Evolutionary conservation across 1,140 invertebrate genomes (phyloP).

Genomic region (Eriosoma lanigerum): DNA sequence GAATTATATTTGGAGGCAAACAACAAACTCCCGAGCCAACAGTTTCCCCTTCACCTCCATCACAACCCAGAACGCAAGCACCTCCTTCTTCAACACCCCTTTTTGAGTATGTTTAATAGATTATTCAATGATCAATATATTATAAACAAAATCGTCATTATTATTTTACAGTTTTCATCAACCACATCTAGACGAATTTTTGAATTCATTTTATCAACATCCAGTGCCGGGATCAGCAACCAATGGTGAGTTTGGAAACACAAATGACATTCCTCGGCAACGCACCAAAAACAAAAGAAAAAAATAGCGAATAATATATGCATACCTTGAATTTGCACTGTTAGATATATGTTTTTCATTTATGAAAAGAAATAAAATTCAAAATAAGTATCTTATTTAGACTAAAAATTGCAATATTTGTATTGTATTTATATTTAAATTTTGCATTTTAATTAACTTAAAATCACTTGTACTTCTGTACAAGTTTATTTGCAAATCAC

Average conservation of each 20-base stretch:
- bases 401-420: constrained; percentile 31
- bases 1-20: constrained; percentile 75
- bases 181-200: constrained; percentile 37
- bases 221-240: constrained; percentile 29
- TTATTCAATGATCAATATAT: too few relatives aligned
- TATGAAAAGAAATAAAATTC: neutral
- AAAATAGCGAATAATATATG: constrained; percentile 34
- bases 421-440: constrained; percentile 5
- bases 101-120: constrained; percentile 46
- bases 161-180: constrained; percentile 30
- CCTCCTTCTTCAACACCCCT: constrained; percentile 37
- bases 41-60: constrained; percentile 49
- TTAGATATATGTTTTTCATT: constrained; percentile 19
- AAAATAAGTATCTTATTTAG: constrained; percentile 28
- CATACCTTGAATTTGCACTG: constrained; percentile 7
- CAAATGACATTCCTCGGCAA: constrained; percentile 46
- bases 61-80: constrained; percentile 44
- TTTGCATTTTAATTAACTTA: constrained; percentile 11
- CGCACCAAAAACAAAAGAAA: constrained; percentile 48
- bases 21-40: constrained; percentile 61
- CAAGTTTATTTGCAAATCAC: constrained; percentile 1
- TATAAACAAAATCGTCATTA: neutral
- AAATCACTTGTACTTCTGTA: constrained; percentile 25
- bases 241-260: constrained; percentile 40
- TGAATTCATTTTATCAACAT: constrained; percentile 48